Evolutionary conservation across 2,113 vertebrate genomes (phyloP), one percentile per base, ranked within the genome.

Genomic region (Climacteris rufus): DNA sequence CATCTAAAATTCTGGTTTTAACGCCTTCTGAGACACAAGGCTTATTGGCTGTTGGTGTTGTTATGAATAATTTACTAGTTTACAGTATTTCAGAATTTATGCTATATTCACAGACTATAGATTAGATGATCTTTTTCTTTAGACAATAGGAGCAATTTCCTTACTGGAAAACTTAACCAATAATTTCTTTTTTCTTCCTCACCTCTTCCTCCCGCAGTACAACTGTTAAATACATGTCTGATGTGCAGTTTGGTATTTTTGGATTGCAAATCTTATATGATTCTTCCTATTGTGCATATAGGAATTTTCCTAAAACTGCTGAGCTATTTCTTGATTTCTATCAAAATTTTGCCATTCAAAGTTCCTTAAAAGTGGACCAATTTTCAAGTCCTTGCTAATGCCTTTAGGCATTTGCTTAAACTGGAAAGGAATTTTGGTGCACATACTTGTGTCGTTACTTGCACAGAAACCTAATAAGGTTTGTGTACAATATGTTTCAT

Each of bases 161-260:
- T 65, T 89, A 17, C 42, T 63, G 40, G 37, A 65, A 78, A 74
- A 57, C n/a, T 53, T 72, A 18, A 6, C 4, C 42, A 39, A 11
- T 39, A 6, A 9, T 54, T 76, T 65, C 1, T 44, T 63, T 20
- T 35, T 6, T 64, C 10, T 4, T 52, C 23, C 52, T 56, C 28
- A n/a, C 1, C 1, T 0, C 49, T n/a, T n/a, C 4, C 9, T 7
- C 2, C 2, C 9, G 52, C 37, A 69, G 13, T 28, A 23, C 9
- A 69, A 35, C 8, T 44, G 19, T 9, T 64, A 57, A 83, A 87
- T 60, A 49, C 5, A 12, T 35, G 2, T 56, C n/a, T 35, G 14
- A 37, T 76, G 28, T 63, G 45, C 25, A 70, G 17, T 87, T 83
- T 77, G 3, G 5, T 74, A 37, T 45, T 87, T 77, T 87, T 74